Percentiles rank a stretch among this genome's conserved stretches.
Conservation (phyloP, 2,113 vertebrate genomes). For the Mastomys natalensis region DNA sequence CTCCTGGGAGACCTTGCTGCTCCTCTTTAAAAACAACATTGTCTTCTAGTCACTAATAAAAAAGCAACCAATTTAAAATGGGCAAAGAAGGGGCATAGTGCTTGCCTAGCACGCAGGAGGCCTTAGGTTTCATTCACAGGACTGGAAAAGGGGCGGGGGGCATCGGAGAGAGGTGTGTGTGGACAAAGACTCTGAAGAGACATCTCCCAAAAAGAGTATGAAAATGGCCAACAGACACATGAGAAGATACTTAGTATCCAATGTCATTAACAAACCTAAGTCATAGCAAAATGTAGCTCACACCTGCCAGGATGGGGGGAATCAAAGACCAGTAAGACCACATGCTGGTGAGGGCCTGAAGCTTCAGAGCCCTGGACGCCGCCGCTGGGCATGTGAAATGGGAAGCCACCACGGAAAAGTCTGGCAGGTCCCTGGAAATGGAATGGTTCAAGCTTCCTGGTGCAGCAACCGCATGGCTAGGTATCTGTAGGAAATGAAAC, state of each 20-base stretch:
- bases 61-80: neutral
- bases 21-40: neutral
- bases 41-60: neutral
- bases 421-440: neutral
- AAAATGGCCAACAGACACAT: neutral
- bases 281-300: rapidly evolving
- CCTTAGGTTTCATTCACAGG: neutral
- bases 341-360: rapidly evolving
- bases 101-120: neutral
- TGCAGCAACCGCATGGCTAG: neutral
- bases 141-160: neutral
- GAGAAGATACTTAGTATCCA: neutral
- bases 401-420: rapidly evolving
- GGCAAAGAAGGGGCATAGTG: neutral
- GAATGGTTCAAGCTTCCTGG: rapidly evolving
- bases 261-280: rapidly evolving
- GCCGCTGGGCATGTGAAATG: rapidly evolving
- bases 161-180: neutral
- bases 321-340: rapidly evolving
- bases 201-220: neutral
- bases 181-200: neutral
- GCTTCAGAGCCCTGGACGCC: rapidly evolving
- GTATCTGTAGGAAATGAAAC: rapidly evolving
- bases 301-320: rapidly evolving
- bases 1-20: neutral